Evolutionary conservation across 1,140 invertebrate species (phyloP), one percentile per base, ranked within the genome.

Genomic region (Ceratitis capitata): DNA sequence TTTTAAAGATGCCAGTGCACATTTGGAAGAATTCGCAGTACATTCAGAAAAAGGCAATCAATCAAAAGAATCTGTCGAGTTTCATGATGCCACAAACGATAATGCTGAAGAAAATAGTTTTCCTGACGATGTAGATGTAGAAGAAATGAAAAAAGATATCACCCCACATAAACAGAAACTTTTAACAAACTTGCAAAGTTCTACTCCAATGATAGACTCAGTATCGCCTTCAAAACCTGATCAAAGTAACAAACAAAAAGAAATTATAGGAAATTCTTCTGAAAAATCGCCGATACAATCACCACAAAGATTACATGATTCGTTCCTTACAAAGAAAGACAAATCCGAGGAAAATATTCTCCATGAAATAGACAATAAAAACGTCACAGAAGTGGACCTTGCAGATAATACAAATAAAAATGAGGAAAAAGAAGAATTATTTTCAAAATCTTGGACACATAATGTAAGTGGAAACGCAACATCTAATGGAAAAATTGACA

Each of bases 381-480:
- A 26, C 16, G 39, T 14, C 51, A 82, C 39, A n/a, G 32, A n/a
- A 45, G 35, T 26, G 0, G 35, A 2, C 12, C 0, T 12, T 10
- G 4, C 64, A 35, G 39, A 69, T 12, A 7, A 19, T 6, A n/a
- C 2, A 19, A 69, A 69, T 26, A 32, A 42, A 2, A 16, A 23
- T 42, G 39, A 78, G 6, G 19, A 23, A 6, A 35, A 6, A 3
- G 69, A 78, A 1, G 69, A 78, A 45, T 45, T 45, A 23, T 83
- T 83, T 83, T 49, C 82, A 2, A 49, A 83, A 83, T 83, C 82
- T 1, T 83, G 82, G 82, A 83, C 82, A 7, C 82, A 83, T 32
- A 51, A 53, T 83, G 49, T 83, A 51, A 83, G 26, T 51, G 82
- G 35, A 32, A 47, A 45, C 9, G 49, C 78, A 16, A 74, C 45